Evolutionary conservation across 2,113 vertebrate species (phyloP), one percentile per base, ranked within the genome.

Genomic region (Poeciliopsis turrubarensis): DNA sequence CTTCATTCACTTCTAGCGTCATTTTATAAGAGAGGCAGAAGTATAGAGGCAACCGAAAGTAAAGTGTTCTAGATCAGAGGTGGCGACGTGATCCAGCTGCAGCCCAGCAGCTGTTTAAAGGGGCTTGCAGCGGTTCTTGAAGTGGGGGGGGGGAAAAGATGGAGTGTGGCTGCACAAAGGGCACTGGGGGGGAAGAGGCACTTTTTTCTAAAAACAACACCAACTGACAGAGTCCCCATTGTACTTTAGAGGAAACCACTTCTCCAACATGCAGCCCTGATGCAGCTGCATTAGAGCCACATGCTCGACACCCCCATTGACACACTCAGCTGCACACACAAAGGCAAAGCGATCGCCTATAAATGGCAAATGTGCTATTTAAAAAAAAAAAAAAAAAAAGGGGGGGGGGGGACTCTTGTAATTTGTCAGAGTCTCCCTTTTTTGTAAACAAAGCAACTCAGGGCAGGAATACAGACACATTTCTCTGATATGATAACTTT

Each of bases 141-240:
- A 70, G 72, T n/a, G 4, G 79, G 41, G 7, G 31, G 5, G 31
- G 31, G 31, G 31, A 72, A 79, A 77, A 82, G 27, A 85, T 82
- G 31, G 54, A 83, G 68, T 29, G 57, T 1, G 60, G 41, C 26
- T 25, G 82, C 88, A 94, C 89, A 93, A 92, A 93, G 80, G 84
- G 86, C 83, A 87, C 74, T 75, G 89, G 84, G 83, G 88, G 65
- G 91, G 86, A 89, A 84, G 83, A 92, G 90, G 91, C 82, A 91
- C 88, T 89, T 81, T 15, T 79, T 81, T 82, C 91, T 89, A 92
- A 89, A 93, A 93, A 94, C 93, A 94, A 93, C 92, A 92, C 76
- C 51, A 81, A 86, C 89, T 81, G 86, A 93, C 90, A 93, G 88
- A 77, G 88, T 85, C 81, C 77, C 86, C 82, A 93, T 93, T 94